Evolutionary conservation across 2,888 invertebrate species (phyloP).

Genomic region (Campoletis raptor): DNA sequence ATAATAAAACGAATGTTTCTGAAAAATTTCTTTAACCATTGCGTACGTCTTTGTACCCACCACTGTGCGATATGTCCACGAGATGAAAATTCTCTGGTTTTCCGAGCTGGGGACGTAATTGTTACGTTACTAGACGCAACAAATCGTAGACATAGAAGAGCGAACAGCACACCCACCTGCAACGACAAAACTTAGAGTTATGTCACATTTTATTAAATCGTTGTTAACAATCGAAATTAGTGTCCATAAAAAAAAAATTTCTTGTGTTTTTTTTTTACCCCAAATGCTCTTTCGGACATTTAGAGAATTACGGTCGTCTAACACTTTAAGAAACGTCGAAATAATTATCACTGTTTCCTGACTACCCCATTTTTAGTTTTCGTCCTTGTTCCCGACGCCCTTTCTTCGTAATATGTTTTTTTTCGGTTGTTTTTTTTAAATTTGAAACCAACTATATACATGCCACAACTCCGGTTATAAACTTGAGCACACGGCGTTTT

Average conservation of each 20-base stretch:
- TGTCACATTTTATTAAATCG: not conserved
- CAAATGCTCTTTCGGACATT: not conserved
- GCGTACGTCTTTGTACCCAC: slow-evolving; percentile 74
- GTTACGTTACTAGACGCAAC: slow-evolving; percentile 83
- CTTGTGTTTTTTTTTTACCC: not conserved
- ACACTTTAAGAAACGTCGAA: not conserved
- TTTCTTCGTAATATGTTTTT: not conserved
- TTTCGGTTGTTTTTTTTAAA: not conserved
- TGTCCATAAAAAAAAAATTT: too few relatives aligned
- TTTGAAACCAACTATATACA: not conserved
- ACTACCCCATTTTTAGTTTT: not conserved
- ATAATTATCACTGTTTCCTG: not conserved
- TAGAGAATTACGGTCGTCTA: not conserved
- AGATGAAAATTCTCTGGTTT: slow-evolving; percentile 80
- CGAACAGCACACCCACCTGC: slow-evolving; percentile 88
- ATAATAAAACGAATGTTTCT: not conserved
- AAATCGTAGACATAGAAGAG: slow-evolving; percentile 85
- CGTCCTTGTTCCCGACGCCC: not conserved
- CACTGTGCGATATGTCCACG: slow-evolving; percentile 81
- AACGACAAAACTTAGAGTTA: slow-evolving; percentile 71
- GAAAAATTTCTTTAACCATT: not conserved
- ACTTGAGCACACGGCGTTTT: not conserved
- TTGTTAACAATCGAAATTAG: not conserved
- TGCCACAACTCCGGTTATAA: slow-evolving; percentile 3
- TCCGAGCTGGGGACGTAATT: slow-evolving; percentile 81